Base-by-base conservation (phyloP, 2,888 invertebrate species). In the Limnephilus lunatus region DNA sequence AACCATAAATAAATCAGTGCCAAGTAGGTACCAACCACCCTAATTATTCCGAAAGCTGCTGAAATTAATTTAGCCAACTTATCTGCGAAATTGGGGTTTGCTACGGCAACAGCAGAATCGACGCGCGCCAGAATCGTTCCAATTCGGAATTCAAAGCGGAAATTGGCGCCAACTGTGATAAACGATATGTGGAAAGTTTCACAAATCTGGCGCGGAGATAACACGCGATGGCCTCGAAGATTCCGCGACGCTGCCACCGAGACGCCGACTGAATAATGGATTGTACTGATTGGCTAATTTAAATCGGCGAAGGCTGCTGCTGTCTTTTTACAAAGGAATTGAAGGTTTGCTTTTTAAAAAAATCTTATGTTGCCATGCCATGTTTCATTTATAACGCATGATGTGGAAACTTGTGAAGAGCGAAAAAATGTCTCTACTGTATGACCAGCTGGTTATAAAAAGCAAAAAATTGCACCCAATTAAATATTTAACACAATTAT, bases 261-360 rank as follows among this genome's bases (percentile, higher is more conserved):
- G 88, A 89, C 80, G 88, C 35, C 25, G 80, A 35, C 88, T 89
- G 80, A 89, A 89, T 89, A 89, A 89, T 89, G 88, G 88, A 89
- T 80, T 35, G 19, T 32, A 15, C 80, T 89, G 88, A 89, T 89
- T 89, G 88, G 88, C 80, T 89, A 89, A 89, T 89, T 89, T 89
- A 81, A 80, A 68, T 39, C 39, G 85, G 44, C 68, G 68, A 68
- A 32, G 31, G 30, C 31, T 31, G 81, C 81, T 81, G 81, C 30
- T 19, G 19, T 82, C 15, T 82, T 68, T 68, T n/a, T n/a, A 4
- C 68, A 19, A 68, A n/a, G 68, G 68, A 68, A 7, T 5, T 0
- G 9, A 68, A 68, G n/a, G 68, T 19, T 68, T 5, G 25, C 19
- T n/a, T 53, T 19, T 15, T 25, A 1, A 68, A 68, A 68, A 19